A percentile compares a stretch with the other conserved stretches of the same genome.
Conservation (phyloP, 2,888 invertebrate species). For the Andrena chrysosceles region DNA sequence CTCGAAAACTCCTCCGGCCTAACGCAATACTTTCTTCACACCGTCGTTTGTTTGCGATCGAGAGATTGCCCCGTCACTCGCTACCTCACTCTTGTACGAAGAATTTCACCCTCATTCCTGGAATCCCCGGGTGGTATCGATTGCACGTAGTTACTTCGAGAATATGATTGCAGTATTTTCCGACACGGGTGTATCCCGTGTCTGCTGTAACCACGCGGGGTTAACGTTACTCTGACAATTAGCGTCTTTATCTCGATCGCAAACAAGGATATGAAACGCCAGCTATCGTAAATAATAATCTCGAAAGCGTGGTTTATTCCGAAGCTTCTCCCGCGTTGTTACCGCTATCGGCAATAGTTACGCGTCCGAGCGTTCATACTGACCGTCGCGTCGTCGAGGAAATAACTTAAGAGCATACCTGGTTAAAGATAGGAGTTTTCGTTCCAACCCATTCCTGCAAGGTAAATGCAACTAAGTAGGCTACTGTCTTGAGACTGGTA, state of each 20-base stretch:
- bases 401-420: constrained; percentile 30
- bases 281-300: constrained; percentile 39
- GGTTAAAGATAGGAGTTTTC: constrained; percentile 38
- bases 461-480: constrained; percentile 41
- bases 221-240: constrained; percentile 25
- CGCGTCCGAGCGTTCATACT: constrained; percentile 5
- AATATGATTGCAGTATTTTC: constrained; percentile 52
- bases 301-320: constrained; percentile 31
- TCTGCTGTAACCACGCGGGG: constrained; percentile 6
- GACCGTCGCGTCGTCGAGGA: constrained; percentile 16
- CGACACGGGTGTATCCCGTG: constrained; percentile 36
- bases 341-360: background rate
- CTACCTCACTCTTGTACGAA: constrained; percentile 22
- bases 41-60: constrained; percentile 57
- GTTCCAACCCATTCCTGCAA: background rate
- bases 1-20: constrained; percentile 15
- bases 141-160: constrained; percentile 59
- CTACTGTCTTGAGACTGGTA: background rate
- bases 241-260: constrained; percentile 51
- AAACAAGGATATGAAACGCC: constrained; percentile 57
- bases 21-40: constrained; percentile 15
- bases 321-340: constrained; percentile 21
- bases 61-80: background rate
- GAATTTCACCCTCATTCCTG: constrained; percentile 64
- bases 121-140: constrained; percentile 72